Conservation (phyloP, 2,797 vertebrate genomes). For the Hippopotamyrus pictus region DNA sequence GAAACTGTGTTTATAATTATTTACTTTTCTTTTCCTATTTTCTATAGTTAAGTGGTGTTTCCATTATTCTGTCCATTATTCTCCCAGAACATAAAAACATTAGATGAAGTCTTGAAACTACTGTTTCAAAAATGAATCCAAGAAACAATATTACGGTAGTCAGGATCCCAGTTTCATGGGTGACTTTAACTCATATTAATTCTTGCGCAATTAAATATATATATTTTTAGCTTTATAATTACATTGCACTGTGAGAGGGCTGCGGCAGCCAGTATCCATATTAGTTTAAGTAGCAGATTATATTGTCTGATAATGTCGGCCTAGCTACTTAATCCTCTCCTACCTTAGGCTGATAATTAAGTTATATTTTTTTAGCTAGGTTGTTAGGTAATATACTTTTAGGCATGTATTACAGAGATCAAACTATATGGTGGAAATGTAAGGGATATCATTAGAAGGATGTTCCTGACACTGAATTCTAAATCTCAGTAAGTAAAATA, state of each 20-base stretch:
- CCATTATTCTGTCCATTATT: background rate
- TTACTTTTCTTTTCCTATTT: background rate
- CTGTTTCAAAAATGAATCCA: background rate
- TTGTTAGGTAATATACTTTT: background rate
- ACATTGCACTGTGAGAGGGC: background rate
- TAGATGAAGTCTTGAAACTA: background rate
- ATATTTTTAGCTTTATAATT: background rate
- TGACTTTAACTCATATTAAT: background rate
- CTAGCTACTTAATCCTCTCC: background rate
- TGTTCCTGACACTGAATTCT: background rate
- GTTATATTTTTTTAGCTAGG: background rate
- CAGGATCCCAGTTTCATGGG: background rate
- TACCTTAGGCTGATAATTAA: background rate
- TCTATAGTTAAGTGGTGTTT: background rate
- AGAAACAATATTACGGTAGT: background rate
- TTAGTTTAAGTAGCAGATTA: background rate
- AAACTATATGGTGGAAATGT: background rate
- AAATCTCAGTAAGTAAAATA: slow-evolving; percentile 5
- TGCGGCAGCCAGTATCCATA: background rate
- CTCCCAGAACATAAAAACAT: background rate
- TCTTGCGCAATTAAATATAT: background rate
- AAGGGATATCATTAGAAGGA: background rate
- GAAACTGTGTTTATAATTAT: background rate
- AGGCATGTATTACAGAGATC: background rate
- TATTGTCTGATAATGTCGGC: background rate